These are phyloP conservation scores for Pissodes strobi DNA, from an alignment of 1,140 invertebrate genomes.

Conservation along the genomic window DNA sequence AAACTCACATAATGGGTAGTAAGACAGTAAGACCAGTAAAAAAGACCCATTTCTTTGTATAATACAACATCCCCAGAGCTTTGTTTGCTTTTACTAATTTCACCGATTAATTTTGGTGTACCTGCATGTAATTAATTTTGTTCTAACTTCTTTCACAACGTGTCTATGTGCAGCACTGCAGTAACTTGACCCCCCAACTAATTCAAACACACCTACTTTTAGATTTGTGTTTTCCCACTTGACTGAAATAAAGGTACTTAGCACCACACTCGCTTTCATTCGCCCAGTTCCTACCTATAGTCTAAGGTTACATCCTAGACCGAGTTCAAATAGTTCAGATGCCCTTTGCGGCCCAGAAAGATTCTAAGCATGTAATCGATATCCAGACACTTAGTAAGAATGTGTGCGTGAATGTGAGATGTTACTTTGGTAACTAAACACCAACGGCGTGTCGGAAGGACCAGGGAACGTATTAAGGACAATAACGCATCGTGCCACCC, in stretches of 20 bases:
- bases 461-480: constrained; percentile 27
- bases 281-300: constrained; percentile 2
- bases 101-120: too few species aligned
- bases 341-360: constrained; percentile 23
- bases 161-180: too few species aligned
- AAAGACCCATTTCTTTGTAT: too few species aligned
- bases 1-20: too few species aligned
- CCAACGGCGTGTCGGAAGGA: constrained; percentile 29
- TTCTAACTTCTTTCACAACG: too few species aligned
- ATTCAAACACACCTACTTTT: not conserved
- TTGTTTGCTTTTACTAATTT: too few species aligned
- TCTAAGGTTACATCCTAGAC: constrained; percentile 26
- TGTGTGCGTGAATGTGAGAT: constrained; percentile 30
- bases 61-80: too few species aligned
- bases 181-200: too few species aligned
- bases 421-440: constrained; percentile 38
- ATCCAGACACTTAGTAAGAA: constrained; percentile 33
- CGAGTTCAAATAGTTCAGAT: constrained; percentile 17
- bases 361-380: constrained; percentile 32
- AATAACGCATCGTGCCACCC: constrained; percentile 26
- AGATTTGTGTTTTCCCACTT: constrained; percentile 3
- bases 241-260: constrained; percentile 14
- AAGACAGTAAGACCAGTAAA: too few species aligned
- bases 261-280: constrained; percentile 1
- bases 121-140: too few species aligned